Percentiles rank a stretch among this genome's conserved stretches.
Conservation (phyloP, 2,888 invertebrate species). For the Calliphora vomitoria region DNA sequence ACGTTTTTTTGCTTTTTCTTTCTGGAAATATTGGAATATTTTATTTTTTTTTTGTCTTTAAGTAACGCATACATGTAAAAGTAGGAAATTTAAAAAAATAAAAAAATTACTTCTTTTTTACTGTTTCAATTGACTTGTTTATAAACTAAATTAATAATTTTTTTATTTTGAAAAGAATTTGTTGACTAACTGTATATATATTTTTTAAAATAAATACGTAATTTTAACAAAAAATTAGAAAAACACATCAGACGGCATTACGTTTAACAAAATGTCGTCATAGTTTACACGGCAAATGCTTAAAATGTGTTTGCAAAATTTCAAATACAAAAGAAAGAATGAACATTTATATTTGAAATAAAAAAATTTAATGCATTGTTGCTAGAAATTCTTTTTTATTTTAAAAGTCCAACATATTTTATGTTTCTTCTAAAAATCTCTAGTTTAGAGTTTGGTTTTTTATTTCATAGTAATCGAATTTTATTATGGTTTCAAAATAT, state of each 20-base stretch:
- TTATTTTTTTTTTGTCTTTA: no score
- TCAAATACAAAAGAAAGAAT: not conserved
- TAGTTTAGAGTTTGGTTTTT: conserved; percentile 5
- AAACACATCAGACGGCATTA: conserved; percentile 27
- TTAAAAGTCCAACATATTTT: not conserved
- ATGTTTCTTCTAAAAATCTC: not conserved
- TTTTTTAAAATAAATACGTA: not conserved
- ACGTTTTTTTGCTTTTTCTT: no score
- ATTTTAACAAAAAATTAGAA: not conserved
- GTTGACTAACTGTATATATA: no score
- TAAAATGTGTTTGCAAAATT: not conserved
- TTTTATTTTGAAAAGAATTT: no score
- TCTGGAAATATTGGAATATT: no score
- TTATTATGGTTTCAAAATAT: conserved; percentile 32
- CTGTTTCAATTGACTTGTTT: no score
- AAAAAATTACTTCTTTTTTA: no score
- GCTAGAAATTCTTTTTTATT: not conserved
- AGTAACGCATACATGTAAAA: no score
- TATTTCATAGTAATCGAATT: conserved; percentile 23
- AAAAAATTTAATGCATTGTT: not conserved
- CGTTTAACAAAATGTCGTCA: conserved; percentile 22
- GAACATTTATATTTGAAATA: not conserved
- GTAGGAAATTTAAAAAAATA: no score
- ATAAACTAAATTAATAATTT: no score
- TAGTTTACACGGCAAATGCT: conserved; percentile 5